Base-by-base conservation (phyloP, 2,888 invertebrate genomes). In the Holacanthella duospinosa region DNA sequence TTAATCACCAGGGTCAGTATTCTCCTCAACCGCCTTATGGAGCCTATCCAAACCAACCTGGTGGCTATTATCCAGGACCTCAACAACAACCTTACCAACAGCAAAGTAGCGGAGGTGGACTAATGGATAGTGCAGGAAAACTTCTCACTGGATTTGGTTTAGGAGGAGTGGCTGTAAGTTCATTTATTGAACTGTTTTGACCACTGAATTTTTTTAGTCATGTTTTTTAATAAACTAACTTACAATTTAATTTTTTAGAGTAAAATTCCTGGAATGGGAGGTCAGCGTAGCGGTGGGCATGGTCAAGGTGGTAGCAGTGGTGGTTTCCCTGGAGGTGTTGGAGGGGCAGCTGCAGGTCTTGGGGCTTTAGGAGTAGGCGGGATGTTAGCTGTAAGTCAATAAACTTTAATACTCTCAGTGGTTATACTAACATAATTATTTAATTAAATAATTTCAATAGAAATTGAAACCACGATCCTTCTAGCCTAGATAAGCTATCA, bases 11-110 rank as follows among this genome's bases (percentile, higher is more conserved):
- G 16, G 36, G 36, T 21, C 48, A 60, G 60, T 55, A 59, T 60
- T 60, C 62, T 29, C 44, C 62, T 48, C 43, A 75, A 61, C 73
- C 72, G 26, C 74, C 77, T 4, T 59, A 74, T 43, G 71, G 66
- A 59, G 67, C 59, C 29, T 64, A 63, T 54, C 66, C 66, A 25
- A 57, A 29, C 1, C 64, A 56, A 55, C 29, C 36, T 24, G 64
- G 60, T 25, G 63, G 60, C 4, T 61, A 62, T 24, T 43, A 55
- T n/a, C 64, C 64, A 55, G 19, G 56, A 55, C 43, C 58, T 53
- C 44, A 48, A n/a, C 60, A 61, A 43, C 56, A 64, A 9, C 43
- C 58, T 6, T 59, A 60, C 2, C 59, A 24, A 1, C 55, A 55
- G 25, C 53, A 57, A 26, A 29, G 43, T 3, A 57, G 61, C 24